phyloP scores from a whole-genome alignment of 2,888 invertebrate species.

The Apamea epomidion region DNA sequence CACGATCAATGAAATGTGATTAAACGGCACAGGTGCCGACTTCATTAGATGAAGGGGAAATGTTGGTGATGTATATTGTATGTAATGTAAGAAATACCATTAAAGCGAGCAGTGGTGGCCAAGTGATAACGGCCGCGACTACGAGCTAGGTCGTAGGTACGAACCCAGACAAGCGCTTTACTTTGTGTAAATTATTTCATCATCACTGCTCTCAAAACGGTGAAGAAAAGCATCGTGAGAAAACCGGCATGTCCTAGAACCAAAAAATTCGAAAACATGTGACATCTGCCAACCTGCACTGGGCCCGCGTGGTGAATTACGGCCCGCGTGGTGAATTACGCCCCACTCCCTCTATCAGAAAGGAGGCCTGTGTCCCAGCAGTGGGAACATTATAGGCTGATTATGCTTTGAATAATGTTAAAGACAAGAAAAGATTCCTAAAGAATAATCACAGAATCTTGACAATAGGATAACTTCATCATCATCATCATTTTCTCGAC shows the following conservation, averaged over 20 bases:
- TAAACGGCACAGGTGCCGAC: slow-evolving; percentile 54
- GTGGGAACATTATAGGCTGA: background rate
- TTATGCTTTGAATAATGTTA: background rate
- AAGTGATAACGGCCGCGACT: background rate
- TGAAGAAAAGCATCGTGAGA: background rate
- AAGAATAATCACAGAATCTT: background rate
- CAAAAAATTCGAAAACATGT: too few species aligned
- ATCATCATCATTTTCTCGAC: background rate
- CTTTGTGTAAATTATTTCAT: background rate
- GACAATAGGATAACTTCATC: background rate
- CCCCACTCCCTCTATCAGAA: background rate
- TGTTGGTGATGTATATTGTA: background rate
- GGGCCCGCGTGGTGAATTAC: background rate
- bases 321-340: background rate
- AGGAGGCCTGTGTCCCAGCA: background rate
- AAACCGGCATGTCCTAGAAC: background rate
- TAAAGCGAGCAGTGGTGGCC: too few species aligned
- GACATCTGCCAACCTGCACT: background rate
- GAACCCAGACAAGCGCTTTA: background rate
- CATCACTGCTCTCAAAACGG: background rate
- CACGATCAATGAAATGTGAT: slow-evolving; percentile 57
- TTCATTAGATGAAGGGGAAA: slow-evolving; percentile 22
- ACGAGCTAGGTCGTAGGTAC: background rate
- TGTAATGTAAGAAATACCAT: background rate
- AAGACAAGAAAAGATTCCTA: background rate